Percentiles rank a stretch among this genome's conserved stretches.
These are phyloP conservation scores for Chelonus insularis DNA, from an alignment of 1,140 invertebrate species.

Conservation along the genomic window DNA sequence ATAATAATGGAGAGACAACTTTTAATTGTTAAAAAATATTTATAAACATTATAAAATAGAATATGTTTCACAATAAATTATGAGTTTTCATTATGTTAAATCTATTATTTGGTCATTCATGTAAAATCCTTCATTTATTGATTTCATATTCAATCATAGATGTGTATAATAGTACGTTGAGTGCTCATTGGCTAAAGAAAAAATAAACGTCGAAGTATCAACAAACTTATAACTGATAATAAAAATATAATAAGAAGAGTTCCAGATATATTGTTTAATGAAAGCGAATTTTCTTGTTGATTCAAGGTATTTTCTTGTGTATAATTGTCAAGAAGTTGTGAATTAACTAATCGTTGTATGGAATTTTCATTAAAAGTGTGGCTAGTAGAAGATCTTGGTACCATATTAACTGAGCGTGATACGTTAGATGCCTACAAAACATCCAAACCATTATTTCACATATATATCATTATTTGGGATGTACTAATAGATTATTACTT, in stretches of 20 bases:
- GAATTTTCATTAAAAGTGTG: conserved; percentile 38
- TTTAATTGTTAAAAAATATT: too few species aligned
- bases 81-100: background rate
- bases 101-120: background rate
- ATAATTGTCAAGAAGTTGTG: conserved; percentile 29
- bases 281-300: conserved; percentile 45
- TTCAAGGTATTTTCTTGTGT: conserved; percentile 42
- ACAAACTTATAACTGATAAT: conserved; percentile 50
- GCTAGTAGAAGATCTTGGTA: conserved; percentile 28
- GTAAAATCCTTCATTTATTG: too few species aligned
- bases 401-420: too few species aligned
- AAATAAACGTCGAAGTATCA: conserved; percentile 53
- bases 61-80: too few species aligned
- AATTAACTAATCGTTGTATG: conserved; percentile 45
- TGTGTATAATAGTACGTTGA: too few species aligned
- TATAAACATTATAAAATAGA: too few species aligned
- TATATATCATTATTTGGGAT: too few species aligned
- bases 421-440: too few species aligned
- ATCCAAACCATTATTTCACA: too few species aligned
- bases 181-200: conserved; percentile 40
- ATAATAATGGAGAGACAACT: too few species aligned
- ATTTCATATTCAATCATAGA: too few species aligned
- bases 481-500: conserved; percentile 5
- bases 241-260: conserved; percentile 50
- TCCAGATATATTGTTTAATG: conserved; percentile 53